Evolutionary conservation across 2,113 vertebrate species (phyloP).

Genomic region (Columba livia): DNA sequence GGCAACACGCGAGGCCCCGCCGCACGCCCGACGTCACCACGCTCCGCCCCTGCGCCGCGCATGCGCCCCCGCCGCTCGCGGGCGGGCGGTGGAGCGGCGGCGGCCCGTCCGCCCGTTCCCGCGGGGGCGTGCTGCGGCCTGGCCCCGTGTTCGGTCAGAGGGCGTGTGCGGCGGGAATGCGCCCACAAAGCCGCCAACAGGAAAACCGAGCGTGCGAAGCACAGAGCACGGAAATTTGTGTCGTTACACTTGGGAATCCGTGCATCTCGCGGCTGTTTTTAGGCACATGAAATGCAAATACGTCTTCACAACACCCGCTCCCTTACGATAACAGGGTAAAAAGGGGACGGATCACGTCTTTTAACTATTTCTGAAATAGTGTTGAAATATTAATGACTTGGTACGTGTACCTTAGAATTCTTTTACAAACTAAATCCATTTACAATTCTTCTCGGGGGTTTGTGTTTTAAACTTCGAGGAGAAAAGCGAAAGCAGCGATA

Average conservation of each 20-base stretch:
- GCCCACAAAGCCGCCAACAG: accelerated
- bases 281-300: background rate
- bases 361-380: background rate
- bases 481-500: accelerated
- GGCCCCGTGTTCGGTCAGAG: accelerated
- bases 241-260: accelerated
- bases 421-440: accelerated
- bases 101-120: too few relatives aligned
- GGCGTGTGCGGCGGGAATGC: accelerated
- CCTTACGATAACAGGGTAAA: background rate
- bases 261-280: accelerated
- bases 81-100: too few relatives aligned
- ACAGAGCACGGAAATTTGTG: accelerated
- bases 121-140: too few relatives aligned
- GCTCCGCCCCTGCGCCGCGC: background rate
- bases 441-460: accelerated
- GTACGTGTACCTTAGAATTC: accelerated
- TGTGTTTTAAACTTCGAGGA: accelerated
- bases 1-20: too few relatives aligned
- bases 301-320: accelerated
- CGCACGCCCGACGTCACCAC: background rate
- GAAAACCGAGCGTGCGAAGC: accelerated
- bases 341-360: accelerated
- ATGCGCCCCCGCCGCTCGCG: background rate
- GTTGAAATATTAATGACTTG: accelerated